Evolutionary conservation across 64 coral and sea anemone genomes (phyloP), one percentile per base, ranked within the genome.

Genomic region (Orbicella faveolata): DNA sequence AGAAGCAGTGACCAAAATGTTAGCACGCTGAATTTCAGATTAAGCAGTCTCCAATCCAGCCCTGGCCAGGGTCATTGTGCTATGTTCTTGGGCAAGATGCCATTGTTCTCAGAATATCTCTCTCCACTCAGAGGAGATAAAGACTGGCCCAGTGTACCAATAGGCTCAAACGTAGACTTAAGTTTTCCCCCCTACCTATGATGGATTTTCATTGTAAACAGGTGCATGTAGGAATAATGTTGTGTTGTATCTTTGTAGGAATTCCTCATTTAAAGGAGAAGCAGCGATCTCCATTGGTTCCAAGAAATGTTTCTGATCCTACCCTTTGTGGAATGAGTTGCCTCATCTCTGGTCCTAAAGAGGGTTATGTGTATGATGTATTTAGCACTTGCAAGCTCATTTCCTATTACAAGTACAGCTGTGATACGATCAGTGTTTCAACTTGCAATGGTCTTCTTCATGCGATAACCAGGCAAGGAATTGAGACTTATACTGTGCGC

Each of bases 401-500:
- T 6, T 96, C 95, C 5, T 80, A 89, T 41, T 96, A 96, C 39
- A 96, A 93, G 34, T 96, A 89, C 63, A 96, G 92, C 1, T 74
- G 63, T 54, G 95, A 94, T 85, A 96, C 95, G 34, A 75, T 94
- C 35, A 90, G 89, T 25, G 92, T 96, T 10, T 91, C 92, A 39
- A 62, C 65, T 3, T 91, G 88, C 54, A 86, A 81, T 63, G 87
- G 53, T 70, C 88, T 96, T 48, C 89, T 96, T 30, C 95, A 96
- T 91, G 95, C 95, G 20, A 94, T 96, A n/a, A 96, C 95, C 63
- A 62, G 18, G 33, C 88, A 96, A 23, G 95, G 95, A 2, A 63
- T 96, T 36, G 95, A 96, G 63, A 96, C 95, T 4, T 96, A 96
- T 68, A 96, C 95, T 26, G 95, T 96, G n/a, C 80, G 95, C 20